phyloP scores from a whole-genome alignment of 1,140 invertebrate species.

The Gonioctena quinquepunctata region DNA sequence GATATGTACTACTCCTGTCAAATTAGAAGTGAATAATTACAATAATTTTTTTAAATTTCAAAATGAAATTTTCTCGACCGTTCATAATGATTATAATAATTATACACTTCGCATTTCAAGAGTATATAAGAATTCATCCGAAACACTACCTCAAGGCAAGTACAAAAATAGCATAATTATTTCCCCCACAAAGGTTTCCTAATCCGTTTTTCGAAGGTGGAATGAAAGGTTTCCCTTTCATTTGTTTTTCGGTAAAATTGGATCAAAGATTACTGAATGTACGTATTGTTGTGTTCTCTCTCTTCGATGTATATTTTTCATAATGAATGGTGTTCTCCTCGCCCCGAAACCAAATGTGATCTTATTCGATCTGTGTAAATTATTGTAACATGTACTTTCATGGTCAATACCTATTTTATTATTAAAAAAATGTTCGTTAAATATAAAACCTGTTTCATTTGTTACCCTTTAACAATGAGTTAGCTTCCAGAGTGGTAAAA shows the following conservation, averaged over 20 bases:
- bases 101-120: background rate
- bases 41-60: no score
- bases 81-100: no score
- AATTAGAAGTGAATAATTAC: no score
- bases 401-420: conserved; percentile 54
- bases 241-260: conserved; percentile 18
- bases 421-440: conserved; percentile 53
- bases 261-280: conserved; percentile 14
- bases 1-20: no score
- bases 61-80: no score
- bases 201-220: conserved; percentile 15
- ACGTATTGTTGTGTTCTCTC: conserved; percentile 15
- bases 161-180: conserved; percentile 12
- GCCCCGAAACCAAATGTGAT: conserved; percentile 37
- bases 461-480: no score
- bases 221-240: conserved; percentile 18
- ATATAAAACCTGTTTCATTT: conserved; percentile 37
- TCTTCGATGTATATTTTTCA: conserved; percentile 11
- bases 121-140: background rate
- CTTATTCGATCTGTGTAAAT: conserved; percentile 45
- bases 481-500: no score
- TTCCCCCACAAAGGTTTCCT: conserved; percentile 18
- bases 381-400: conserved; percentile 48
- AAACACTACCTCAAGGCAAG: conserved; percentile 25
- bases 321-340: conserved; percentile 17